phyloP scores from a whole-genome alignment of 2,888 invertebrate genomes.

The Linnaemya tessellans region DNA sequence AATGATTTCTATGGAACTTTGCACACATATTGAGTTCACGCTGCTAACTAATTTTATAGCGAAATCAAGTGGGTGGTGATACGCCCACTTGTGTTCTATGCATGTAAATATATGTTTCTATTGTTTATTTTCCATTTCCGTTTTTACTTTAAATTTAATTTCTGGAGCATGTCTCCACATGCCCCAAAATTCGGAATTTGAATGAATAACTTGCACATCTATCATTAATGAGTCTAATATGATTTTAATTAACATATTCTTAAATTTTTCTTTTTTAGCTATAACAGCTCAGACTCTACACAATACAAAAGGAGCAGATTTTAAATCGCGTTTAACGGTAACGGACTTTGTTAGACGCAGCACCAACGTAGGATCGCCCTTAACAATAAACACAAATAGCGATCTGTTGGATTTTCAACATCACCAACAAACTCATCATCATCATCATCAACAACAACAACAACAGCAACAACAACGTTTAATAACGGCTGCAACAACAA shows the following conservation, averaged over 20 bases:
- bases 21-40: no score
- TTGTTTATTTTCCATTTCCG: no score
- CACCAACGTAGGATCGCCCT: slow-evolving; percentile 82
- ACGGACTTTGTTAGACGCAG: slow-evolving; percentile 92
- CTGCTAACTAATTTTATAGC: no score
- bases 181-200: no score
- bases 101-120: no score
- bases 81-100: no score
- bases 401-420: slow-evolving; percentile 38
- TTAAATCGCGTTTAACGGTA: slow-evolving; percentile 89
- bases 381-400: slow-evolving; percentile 54
- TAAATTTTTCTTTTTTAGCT: slow-evolving; percentile 50
- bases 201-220: no score
- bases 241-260: neutral
- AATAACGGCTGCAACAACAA: slow-evolving; percentile 63
- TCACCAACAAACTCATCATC: slow-evolving; percentile 13
- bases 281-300: slow-evolving; percentile 17
- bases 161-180: no score
- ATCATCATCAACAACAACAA: slow-evolving; percentile 52
- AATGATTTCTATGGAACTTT: no score
- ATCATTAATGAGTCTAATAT: no score
- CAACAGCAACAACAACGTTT: slow-evolving; percentile 69
- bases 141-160: no score
- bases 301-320: slow-evolving; percentile 64
- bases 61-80: no score